Conservation (phyloP, 2,113 vertebrate genomes). For the Phaethon lepturus region DNA sequence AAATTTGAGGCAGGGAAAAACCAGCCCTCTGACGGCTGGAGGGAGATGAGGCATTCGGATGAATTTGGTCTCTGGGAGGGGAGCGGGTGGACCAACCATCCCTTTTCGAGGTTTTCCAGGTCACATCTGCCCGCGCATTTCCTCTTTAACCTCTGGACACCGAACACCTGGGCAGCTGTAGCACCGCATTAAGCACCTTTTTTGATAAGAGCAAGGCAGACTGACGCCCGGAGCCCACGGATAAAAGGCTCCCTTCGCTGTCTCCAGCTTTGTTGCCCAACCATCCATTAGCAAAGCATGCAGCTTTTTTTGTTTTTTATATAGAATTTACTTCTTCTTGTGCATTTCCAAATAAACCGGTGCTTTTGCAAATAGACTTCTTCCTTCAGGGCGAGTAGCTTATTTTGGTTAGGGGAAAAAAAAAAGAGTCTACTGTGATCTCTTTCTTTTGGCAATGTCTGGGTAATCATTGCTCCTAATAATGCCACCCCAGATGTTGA, state of each 20-base stretch:
- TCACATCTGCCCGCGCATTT: background rate
- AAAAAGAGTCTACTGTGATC: constrained; percentile 20
- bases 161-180: constrained; percentile 46
- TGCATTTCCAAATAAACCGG: background rate
- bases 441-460: constrained; percentile 57
- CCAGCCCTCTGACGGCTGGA: background rate
- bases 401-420: background rate
- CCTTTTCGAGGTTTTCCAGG: constrained; percentile 42
- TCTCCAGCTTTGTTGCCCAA: background rate
- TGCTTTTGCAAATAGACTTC: background rate
- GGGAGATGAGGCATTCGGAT: background rate
- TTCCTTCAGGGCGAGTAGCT: constrained; percentile 20
- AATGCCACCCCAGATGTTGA: constrained; percentile 65
- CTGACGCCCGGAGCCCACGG: accelerated
- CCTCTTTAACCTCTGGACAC: background rate
- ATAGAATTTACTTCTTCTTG: background rate
- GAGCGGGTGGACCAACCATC: background rate
- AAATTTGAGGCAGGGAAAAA: background rate
- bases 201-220: background rate
- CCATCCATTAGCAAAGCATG: background rate
- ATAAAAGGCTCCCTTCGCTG: background rate
- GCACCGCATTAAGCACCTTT: background rate
- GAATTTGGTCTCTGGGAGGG: background rate
- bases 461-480: constrained; percentile 64
- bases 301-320: background rate